A percentile compares a stretch with the other conserved stretches of the same genome.
Conservation (phyloP, 2,113 vertebrate species). For the Piliocolobus tephrosceles region DNA sequence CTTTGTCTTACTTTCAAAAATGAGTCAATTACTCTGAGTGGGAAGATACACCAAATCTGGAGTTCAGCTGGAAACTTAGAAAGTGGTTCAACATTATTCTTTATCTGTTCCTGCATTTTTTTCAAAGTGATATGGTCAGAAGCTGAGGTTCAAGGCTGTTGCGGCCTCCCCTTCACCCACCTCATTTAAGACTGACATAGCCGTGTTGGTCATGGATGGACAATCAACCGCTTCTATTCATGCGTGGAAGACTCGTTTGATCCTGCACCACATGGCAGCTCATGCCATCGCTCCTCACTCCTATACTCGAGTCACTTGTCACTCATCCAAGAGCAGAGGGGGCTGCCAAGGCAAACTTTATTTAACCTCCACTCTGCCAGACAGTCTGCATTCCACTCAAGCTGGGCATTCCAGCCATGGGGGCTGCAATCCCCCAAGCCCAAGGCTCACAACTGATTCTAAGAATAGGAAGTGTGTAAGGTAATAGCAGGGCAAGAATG, state of each 20-base stretch:
- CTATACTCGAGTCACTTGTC: constrained; percentile 70
- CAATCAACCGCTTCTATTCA: background rate
- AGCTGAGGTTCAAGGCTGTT: background rate
- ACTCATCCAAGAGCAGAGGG: constrained; percentile 73
- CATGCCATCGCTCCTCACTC: constrained; percentile 67
- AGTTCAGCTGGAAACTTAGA: background rate
- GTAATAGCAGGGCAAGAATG: constrained; percentile 67
- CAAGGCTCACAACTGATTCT: background rate
- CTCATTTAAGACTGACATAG: background rate
- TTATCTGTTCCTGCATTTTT: background rate
- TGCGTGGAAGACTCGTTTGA: background rate
- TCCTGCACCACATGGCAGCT: constrained; percentile 46
- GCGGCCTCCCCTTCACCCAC: background rate
- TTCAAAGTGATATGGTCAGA: background rate
- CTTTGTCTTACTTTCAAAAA: background rate
- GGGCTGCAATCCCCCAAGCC: constrained; percentile 66
- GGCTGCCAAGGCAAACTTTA: constrained; percentile 87
- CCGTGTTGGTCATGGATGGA: background rate
- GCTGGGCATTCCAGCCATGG: constrained; percentile 72
- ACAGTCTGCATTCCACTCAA: constrained; percentile 87
- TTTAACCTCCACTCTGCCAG: constrained; percentile 87
- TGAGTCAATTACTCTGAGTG: background rate
- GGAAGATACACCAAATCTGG: background rate
- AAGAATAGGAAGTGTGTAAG: constrained; percentile 71
- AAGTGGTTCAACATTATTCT: background rate